Evolutionary conservation across 2,888 invertebrate genomes (phyloP), one percentile per base, ranked within the genome.

Genomic region (Tetropium fuscum): DNA sequence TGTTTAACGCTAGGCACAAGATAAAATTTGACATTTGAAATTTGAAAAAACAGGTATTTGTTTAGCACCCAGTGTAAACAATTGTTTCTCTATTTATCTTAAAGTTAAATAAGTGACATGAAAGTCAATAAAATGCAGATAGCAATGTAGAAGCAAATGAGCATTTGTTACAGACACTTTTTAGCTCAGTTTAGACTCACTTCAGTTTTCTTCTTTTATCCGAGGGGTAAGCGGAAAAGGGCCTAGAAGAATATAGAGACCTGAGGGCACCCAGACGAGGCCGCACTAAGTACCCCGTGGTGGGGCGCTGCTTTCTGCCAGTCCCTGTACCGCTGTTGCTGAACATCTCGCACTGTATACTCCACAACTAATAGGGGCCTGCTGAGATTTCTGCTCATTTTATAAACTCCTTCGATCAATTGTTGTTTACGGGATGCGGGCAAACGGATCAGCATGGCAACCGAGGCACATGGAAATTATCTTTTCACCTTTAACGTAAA

Each of bases 141-240:
- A 27, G 7, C n/a, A n/a, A 2, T 19, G 8, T n/a, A n/a, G 2
- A 18, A n/a, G 15, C 16, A 38, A 6, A 16, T n/a, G n/a, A n/a
- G n/a, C 2, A 38, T 1, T 18, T 8, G 2, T n/a, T n/a, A n/a
- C n/a, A n/a, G n/a, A n/a, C n/a, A n/a, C n/a, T n/a, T n/a, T n/a
- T n/a, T n/a, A n/a, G n/a, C n/a, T n/a, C n/a, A n/a, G n/a, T n/a
- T n/a, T 3, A 11, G 11, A 76, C 75, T 76, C 74, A 81, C 81
- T 78, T 80, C 38, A 69, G 38, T 67, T 79, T 80, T 60, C 78
- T 81, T 54, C 77, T 75, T 68, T 81, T 81, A 15, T 81, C 81
- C 44, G 73, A 71, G 6, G 72, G 57, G 10, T 71, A 72, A 2
- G 74, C 65, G 0, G 76, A 71, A 13, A 74, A 51, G 1, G 76